These are phyloP conservation scores for Acronicta alni DNA, from an alignment of 2,888 invertebrate species.

Conservation along the genomic window DNA sequence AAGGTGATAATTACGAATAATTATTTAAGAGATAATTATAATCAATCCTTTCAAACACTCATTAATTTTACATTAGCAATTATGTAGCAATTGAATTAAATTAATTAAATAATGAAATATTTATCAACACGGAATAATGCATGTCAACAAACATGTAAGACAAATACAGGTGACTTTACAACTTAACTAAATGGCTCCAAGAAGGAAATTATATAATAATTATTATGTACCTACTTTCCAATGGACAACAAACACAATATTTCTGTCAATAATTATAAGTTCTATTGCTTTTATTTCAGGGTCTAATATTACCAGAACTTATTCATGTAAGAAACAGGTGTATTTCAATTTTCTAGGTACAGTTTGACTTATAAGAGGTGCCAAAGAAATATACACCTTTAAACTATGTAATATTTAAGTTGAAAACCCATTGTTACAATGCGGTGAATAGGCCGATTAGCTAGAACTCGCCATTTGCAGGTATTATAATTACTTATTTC, in stretches of 20 bases:
- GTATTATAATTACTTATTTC: conserved; percentile 28
- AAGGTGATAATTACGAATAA: too few species aligned
- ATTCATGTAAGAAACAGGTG: conserved; percentile 32
- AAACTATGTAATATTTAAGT: neutral
- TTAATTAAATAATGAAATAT: too few species aligned
- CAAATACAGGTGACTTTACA: too few species aligned
- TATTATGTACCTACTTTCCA: conserved; percentile 2
- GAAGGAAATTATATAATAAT: too few species aligned
- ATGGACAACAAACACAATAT: neutral
- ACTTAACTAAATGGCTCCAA: conserved; percentile 3
- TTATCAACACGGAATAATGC: too few species aligned
- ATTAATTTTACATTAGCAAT: too few species aligned
- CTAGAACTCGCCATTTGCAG: conserved; percentile 26
- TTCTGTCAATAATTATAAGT: conserved; percentile 2
- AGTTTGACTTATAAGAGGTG: conserved; percentile 11
- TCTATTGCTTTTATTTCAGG: neutral
- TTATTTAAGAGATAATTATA: too few species aligned
- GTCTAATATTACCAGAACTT: neutral
- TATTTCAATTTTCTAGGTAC: conserved; percentile 7
- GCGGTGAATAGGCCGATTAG: conserved; percentile 10
- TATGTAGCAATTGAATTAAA: too few species aligned
- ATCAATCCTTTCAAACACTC: too few species aligned
- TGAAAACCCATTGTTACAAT: conserved; percentile 11
- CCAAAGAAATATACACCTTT: conserved; percentile 27
- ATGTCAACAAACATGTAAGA: too few species aligned